These are phyloP conservation scores for Syrphus vitripennis DNA, from an alignment of 2,888 invertebrate genomes.

Conservation along the genomic window DNA sequence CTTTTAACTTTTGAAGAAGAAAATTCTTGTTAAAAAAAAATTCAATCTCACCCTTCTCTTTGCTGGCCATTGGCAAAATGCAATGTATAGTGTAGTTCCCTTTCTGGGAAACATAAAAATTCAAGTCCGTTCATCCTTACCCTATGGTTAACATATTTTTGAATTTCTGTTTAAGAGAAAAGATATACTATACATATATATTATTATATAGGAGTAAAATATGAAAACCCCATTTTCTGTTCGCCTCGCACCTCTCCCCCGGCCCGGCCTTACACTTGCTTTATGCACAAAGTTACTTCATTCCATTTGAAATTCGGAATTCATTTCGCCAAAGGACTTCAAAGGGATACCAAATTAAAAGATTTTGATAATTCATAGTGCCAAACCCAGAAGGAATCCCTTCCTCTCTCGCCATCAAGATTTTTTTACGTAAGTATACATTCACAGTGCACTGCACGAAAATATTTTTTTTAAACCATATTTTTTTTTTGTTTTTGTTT, in stretches of 20 bases:
- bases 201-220: not conserved
- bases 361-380: conserved; percentile 67
- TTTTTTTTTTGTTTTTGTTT: not conserved
- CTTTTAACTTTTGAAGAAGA: conserved; percentile 28
- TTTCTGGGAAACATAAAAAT: not conserved
- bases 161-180: not conserved
- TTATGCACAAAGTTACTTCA: conserved; percentile 58
- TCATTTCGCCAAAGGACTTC: conserved; percentile 48
- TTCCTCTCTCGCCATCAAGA: not conserved
- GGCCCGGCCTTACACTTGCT: conserved; percentile 4
- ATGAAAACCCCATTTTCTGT: not conserved
- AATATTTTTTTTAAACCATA: conserved; percentile 7
- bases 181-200: no score
- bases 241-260: not conserved
- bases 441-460: conserved; percentile 41
- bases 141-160: conserved; percentile 39
- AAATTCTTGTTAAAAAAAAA: conserved; percentile 20
- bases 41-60: not conserved
- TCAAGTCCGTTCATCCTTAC: conserved; percentile 25
- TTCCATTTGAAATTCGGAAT: conserved; percentile 54
- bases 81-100: not conserved
- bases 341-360: conserved; percentile 62
- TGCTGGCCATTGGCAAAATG: conserved; percentile 44
- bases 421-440: not conserved
- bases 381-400: conserved; percentile 16